Base-by-base conservation (phyloP, 2,888 invertebrate genomes). In the Troglohyphantes excavatus region DNA sequence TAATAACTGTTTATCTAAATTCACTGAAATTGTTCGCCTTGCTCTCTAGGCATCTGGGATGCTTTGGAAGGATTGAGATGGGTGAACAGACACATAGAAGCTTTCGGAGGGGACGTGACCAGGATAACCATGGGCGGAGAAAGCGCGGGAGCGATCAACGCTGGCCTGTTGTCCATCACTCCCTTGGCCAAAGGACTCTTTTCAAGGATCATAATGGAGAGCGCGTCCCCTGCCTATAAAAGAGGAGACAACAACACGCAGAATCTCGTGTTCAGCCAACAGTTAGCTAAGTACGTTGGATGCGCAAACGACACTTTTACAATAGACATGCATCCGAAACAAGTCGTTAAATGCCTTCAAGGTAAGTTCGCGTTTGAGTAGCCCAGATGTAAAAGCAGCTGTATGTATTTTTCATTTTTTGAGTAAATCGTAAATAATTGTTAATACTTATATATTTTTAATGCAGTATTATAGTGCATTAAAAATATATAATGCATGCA, bases 111-210 rank as follows among this genome's bases (percentile, higher is more conserved):
- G 2, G 72, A 89, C 19, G 29, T 59, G 2, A 27, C 11, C 27
- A 21, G 43, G 23, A 76, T 89, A 21, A 89, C 89, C 11, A 19
- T 89, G 13, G 87, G 73, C 26, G 89, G 89, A 21, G 75, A 84
- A n/a, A 84, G 89, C 21, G 75, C 83, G 13, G 89, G 89, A 0
- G 53, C 83, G 6, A 61, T 75, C 2, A 46, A 43, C 7, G 39
- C 65, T 1, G 75, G 75, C 19, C 23, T 83, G 2, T 59, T 86
- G n/a, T 53, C 63, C 13, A 63, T 84, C 13, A 73, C 82, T 43
- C 83, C 83, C 26, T 17, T 76, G 19, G 17, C 70, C 5, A 53
- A 43, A 17, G 61, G 43, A 11, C 68, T 89, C 13, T 83, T 33
- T 33, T 29, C 27, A n/a, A 46, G 76, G 46, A 43, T 63, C 6